A percentile compares a stretch with the other conserved stretches of the same genome.
Evolutionary conservation across 2,113 vertebrate species (phyloP).

Genomic region (Pterocles gutturalis): DNA sequence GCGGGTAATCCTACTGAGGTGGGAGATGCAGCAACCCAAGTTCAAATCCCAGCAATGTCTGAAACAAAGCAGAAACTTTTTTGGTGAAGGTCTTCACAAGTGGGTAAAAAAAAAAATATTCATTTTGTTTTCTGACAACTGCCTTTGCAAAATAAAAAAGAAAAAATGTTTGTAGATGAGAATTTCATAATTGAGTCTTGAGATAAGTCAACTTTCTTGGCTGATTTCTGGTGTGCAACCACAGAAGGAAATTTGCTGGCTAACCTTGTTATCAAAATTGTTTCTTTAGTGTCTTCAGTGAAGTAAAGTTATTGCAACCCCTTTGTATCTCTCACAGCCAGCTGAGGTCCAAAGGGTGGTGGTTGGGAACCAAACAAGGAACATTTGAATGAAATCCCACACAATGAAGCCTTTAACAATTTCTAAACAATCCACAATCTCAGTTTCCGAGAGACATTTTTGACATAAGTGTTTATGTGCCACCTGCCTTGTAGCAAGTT

Average conservation of each 20-base stretch:
- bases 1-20: not conserved
- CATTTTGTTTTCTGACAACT: not conserved
- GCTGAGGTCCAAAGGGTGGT: not conserved
- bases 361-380: not conserved
- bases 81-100: not conserved
- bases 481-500: not conserved
- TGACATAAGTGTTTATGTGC: conserved; percentile 5
- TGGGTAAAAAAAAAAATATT: not conserved
- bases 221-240: not conserved
- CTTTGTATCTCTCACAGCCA: not conserved
- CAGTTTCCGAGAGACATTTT: not conserved
- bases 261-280: not conserved
- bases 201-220: not conserved
- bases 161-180: not conserved
- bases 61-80: not conserved
- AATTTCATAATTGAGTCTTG: not conserved
- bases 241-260: not conserved
- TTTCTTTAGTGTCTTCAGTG: not conserved
- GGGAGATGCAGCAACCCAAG: not conserved
- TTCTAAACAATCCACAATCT: not conserved
- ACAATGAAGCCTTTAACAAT: not conserved
- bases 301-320: not conserved
- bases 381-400: not conserved
- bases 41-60: not conserved
- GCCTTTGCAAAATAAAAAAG: not conserved